Evolutionary conservation across 1,140 invertebrate species (phyloP).

Genomic region (Bombyx mandarina): DNA sequence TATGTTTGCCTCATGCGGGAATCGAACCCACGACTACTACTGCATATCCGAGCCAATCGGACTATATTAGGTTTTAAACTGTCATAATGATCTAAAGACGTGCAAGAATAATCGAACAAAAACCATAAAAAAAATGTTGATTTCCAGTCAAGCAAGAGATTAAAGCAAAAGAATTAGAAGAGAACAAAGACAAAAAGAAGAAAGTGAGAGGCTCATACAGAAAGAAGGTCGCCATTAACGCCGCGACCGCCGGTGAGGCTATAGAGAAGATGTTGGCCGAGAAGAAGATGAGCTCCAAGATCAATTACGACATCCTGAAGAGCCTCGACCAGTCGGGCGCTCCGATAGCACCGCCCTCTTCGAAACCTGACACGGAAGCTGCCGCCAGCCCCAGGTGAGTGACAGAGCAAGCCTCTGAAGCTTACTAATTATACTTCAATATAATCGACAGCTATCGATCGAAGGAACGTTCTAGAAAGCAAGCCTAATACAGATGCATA

Average conservation of each 20-base stretch:
- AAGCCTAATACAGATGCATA: no score
- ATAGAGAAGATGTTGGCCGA: slow-evolving; percentile 96
- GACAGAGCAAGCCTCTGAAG: no score
- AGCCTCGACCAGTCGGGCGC: slow-evolving; percentile 76
- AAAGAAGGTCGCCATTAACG: slow-evolving; percentile 73
- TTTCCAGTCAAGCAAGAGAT: slow-evolving; percentile 81
- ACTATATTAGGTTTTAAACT: no score
- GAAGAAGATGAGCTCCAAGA: slow-evolving; percentile 96
- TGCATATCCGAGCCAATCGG: no score
- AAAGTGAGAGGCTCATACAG: slow-evolving; percentile 70
- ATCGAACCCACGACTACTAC: no score
- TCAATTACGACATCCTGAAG: slow-evolving; percentile 97
- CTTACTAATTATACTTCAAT: no score
- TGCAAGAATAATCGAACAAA: no score
- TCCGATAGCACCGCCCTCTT: slow-evolving; percentile 23
- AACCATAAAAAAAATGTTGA: neutral
- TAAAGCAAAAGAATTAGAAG: slow-evolving; percentile 79
- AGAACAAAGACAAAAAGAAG: slow-evolving; percentile 84
- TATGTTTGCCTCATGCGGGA: no score
- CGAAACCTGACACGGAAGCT: neutral
- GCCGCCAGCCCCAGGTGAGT: no score
- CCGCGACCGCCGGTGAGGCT: slow-evolving; percentile 90
- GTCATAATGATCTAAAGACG: no score
- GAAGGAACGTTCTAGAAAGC: no score
- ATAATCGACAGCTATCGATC: no score